Base-by-base conservation (phyloP, 2,797 vertebrate species). In the Clarias platycephalus region DNA sequence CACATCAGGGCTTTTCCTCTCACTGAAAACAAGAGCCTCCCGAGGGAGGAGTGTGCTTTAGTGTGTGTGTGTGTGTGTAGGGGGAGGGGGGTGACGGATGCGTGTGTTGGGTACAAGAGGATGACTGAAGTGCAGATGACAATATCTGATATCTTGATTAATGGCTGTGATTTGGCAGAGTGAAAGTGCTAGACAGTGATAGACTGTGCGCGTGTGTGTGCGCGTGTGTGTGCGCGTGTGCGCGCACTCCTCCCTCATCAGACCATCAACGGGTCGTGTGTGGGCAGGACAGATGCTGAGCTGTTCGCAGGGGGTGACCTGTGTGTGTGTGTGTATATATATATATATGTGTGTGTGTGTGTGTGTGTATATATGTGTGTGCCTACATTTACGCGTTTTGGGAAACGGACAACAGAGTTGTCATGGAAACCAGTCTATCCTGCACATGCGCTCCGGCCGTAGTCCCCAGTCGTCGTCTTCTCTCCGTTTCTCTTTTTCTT, bases 231-330 rank as follows among this genome's bases (percentile, higher is more conserved):
- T 58, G 53, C 12, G 72, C 37, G 75, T 37, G 76, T 78, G 76
- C 26, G 90, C 68, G 78, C 63, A 75, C 26, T 22, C 88, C 88
- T 90, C 89, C 74, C 86, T 94, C 89, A 88, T 92, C 92, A 91
- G 92, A 91, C 92, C 91, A 93, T 94, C 93, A 85, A 84, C 90
- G 89, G 90, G 89, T 90, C 91, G 90, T 40, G 77, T 88, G 92
- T 94, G 84, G 84, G 86, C 66, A 87, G 64, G 82, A 88, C 89
- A 81, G 81, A 87, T 87, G 79, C 91, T 94, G 92, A 90, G 92
- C 90, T 82, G 80, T 81, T 44, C 44, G 58, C 63, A 76, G 80
- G 83, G 81, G 78, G 70, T 78, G 60, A 85, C 82, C 5, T 64
- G 82, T 75, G 70, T 20, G 60, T 82, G 79, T 74, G 49, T 76